A percentile compares a stretch with the other conserved stretches of the same genome.
Evolutionary conservation across 2,888 invertebrate species (phyloP).

Genomic region (Mythimna pallens): DNA sequence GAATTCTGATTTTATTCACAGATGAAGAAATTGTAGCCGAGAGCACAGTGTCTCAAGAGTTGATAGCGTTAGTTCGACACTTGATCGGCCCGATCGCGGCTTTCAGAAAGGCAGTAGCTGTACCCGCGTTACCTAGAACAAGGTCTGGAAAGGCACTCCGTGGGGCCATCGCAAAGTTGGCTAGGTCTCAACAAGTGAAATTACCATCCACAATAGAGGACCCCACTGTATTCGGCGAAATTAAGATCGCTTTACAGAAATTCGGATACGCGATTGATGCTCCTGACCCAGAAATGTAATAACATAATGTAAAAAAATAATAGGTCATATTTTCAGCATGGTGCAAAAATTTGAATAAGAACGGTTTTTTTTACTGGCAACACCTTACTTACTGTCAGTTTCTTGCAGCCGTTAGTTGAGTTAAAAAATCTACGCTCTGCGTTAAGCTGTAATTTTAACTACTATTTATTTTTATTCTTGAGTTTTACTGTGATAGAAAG

Average conservation of each 20-base stretch:
- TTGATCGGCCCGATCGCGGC: constrained; percentile 97
- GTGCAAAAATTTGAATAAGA: constrained; percentile 1
- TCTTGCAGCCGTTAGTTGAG: not conserved
- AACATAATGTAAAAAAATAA: constrained; percentile 11
- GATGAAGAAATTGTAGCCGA: constrained; percentile 87
- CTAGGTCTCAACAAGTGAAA: constrained; percentile 94
- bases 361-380: constrained; percentile 2
- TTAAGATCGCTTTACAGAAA: constrained; percentile 94
- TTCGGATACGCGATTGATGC: constrained; percentile 94
- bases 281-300: constrained; percentile 91
- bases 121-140: constrained; percentile 96
- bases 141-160: constrained; percentile 93
- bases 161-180: constrained; percentile 96
- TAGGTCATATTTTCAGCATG: constrained; percentile 8
- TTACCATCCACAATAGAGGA: constrained; percentile 97
- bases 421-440: not conserved
- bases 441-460: constrained; percentile 16
- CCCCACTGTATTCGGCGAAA: constrained; percentile 94
- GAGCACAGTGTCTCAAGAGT: constrained; percentile 84
- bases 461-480: constrained; percentile 26
- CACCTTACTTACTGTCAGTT: not conserved
- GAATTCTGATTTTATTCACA: constrained; percentile 59
- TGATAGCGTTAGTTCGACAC: constrained; percentile 85
- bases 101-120: constrained; percentile 95
- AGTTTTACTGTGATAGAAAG: constrained; percentile 56